Base-by-base conservation (phyloP, 2,797 vertebrate genomes). In the Heliangelus exortis region DNA sequence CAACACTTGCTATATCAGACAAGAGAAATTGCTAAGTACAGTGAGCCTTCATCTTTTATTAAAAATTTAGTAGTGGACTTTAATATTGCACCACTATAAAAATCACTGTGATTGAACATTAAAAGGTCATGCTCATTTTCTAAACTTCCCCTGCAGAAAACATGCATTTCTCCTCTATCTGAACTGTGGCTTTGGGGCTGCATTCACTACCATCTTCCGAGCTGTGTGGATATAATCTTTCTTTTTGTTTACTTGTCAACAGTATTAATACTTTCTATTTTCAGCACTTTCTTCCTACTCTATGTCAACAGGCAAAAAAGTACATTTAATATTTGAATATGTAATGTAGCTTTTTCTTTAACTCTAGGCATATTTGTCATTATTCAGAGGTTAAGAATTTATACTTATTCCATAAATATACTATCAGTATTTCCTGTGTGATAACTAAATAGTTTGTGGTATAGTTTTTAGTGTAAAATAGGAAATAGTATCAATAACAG, bases 231-330 rank as follows among this genome's bases (percentile, higher is more conserved):
- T 84, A 87, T 85, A 93, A 96, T 96, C 95, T 85, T 95, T 96
- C 95, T 85, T 95, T 94, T 91, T 95, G 92, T 95, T 96, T 96
- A 92, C 96, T 91, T 92, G 84, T 94, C 94, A 96, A 87, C 93
- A 89, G 85, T 87, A 93, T 83, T 92, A 96, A 92, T 95, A 73
- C 72, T 83, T 95, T 93, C 95, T 89, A 74, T 92, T 96, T 94
- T 87, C 87, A 95, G 62, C 31, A 75, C 45, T 90, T 77, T 94
- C 61, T 91, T 91, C 68, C 65, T 51, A 20, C 45, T 61, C 82
- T 94, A 87, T 21, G 80, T 78, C 89, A 96, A 54, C 72, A 77
- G 39, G 84, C 66, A 84, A 84, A 87, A 78, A 89, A 74, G 9
- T 47, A 76, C 53, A 68, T 53, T 90, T 63, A 43, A 41, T 29